These are phyloP conservation scores for Lagopus leucura DNA, from an alignment of 2,113 vertebrate species.

Conservation along the genomic window DNA sequence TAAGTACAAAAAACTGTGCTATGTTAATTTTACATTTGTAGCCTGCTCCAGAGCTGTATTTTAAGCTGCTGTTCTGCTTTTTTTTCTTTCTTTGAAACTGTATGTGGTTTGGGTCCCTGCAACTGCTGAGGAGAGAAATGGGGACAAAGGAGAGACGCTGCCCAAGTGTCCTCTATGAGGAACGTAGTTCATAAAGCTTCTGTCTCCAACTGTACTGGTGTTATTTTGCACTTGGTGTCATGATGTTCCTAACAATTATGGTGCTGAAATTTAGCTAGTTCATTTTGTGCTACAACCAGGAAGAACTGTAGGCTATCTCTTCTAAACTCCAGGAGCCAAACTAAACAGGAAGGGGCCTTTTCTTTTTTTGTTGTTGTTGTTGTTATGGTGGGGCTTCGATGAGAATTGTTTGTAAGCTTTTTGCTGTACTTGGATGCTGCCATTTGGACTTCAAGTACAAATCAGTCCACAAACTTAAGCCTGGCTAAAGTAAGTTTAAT, in stretches of 20 bases:
- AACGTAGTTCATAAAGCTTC: background rate
- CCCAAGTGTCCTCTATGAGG: background rate
- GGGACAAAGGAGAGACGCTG: background rate
- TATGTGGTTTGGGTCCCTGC: background rate
- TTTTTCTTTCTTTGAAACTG: background rate
- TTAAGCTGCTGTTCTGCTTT: background rate
- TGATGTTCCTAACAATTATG: background rate
- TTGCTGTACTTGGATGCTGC: background rate
- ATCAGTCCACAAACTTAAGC: background rate
- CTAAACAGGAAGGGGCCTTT: background rate
- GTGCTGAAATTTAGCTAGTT: background rate
- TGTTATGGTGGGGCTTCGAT: background rate
- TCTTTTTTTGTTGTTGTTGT: background rate
- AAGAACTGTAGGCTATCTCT: background rate
- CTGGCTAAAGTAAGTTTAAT: background rate
- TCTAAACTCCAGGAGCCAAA: background rate
- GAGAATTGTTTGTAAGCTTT: background rate
- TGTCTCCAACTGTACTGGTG: background rate
- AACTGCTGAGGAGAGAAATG: background rate
- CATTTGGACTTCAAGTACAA: background rate
- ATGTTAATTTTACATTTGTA: conserved; percentile 59
- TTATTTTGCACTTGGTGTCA: background rate
- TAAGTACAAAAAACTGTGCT: conserved; percentile 42
- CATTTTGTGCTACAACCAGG: background rate
- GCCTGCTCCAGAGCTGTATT: background rate